Evolutionary conservation across 1,140 invertebrate genomes (phyloP).

Genomic region (Drosophila ercepeae): DNA sequence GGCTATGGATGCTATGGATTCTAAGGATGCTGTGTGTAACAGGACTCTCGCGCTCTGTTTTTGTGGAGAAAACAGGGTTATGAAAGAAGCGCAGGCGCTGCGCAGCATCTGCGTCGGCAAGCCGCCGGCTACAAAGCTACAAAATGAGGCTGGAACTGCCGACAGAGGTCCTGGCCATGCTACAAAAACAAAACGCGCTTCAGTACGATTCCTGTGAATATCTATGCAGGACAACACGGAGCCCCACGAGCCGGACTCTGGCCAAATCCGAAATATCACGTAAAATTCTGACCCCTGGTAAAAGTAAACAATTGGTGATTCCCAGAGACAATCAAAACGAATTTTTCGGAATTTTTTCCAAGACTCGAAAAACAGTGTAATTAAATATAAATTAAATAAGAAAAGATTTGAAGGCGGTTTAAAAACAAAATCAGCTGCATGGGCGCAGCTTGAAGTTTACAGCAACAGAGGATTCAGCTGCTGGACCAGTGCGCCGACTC

Average conservation of each 20-base stretch:
- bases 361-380: neutral
- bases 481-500: conserved; percentile 37
- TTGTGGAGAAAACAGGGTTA: conserved; percentile 60
- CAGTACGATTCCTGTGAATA: conserved; percentile 80
- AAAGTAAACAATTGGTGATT: neutral
- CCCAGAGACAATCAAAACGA: neutral
- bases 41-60: conserved; percentile 30
- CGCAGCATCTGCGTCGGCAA: conserved; percentile 60
- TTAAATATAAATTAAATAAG: neutral
- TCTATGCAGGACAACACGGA: conserved; percentile 80
- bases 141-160: conserved; percentile 28
- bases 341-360: conserved; percentile 4
- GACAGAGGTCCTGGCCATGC: conserved; percentile 59
- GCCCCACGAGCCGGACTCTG: conserved; percentile 26
- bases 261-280: conserved; percentile 10
- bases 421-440: conserved; percentile 58
- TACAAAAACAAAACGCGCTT: conserved; percentile 77
- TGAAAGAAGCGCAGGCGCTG: conserved; percentile 54
- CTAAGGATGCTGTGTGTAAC: conserved; percentile 35
- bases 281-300: neutral
- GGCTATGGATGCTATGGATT: conserved; percentile 37
- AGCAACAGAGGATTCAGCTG: conserved; percentile 15
- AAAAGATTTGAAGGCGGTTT: neutral
- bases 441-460: conserved; percentile 18
- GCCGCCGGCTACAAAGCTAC: conserved; percentile 63